Percentiles rank a stretch among this genome's conserved stretches.
Conservation (phyloP, 2,888 invertebrate species). For the Liopterus haemorrhoidalis region DNA sequence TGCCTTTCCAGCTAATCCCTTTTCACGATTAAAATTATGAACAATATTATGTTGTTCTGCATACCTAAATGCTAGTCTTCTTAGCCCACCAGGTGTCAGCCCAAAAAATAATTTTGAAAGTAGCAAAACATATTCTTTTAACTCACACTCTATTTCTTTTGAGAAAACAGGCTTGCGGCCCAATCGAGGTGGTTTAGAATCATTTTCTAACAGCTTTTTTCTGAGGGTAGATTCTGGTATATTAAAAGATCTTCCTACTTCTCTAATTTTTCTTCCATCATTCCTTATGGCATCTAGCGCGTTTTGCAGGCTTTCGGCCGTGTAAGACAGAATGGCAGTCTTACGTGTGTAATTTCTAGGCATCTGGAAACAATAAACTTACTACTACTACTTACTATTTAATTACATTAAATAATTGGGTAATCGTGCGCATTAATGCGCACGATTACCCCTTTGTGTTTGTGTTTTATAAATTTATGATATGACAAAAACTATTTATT, state of each 20-base stretch:
- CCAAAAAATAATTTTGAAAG: slow-evolving; percentile 32
- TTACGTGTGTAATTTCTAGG: no score
- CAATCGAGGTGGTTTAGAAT: slow-evolving; percentile 20
- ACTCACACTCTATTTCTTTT: slow-evolving; percentile 28
- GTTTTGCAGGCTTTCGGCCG: slow-evolving; percentile 5
- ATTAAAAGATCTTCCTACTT: slow-evolving; percentile 16
- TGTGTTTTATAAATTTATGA: no score
- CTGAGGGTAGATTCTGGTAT: slow-evolving; percentile 20
- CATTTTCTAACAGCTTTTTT: slow-evolving; percentile 6
- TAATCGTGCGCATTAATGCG: no score
- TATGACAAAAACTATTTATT: no score
- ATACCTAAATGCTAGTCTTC: slow-evolving; percentile 30
- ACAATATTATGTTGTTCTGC: slow-evolving; percentile 31
- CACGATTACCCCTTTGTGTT: no score
- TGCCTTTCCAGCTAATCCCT: slow-evolving; percentile 33
- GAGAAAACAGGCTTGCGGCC: slow-evolving; percentile 28
- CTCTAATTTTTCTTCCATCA: slow-evolving; percentile 12
- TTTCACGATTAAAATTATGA: slow-evolving; percentile 32
- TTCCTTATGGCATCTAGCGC: slow-evolving; percentile 11
- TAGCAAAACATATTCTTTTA: slow-evolving; percentile 27
- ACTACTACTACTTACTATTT: no score
- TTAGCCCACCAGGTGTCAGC: slow-evolving; percentile 30
- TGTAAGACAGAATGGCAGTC: no score
- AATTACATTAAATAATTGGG: no score
- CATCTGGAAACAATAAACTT: no score